These are phyloP conservation scores for Salvator merianae DNA, from an alignment of 2,113 vertebrate species.

Conservation along the genomic window DNA sequence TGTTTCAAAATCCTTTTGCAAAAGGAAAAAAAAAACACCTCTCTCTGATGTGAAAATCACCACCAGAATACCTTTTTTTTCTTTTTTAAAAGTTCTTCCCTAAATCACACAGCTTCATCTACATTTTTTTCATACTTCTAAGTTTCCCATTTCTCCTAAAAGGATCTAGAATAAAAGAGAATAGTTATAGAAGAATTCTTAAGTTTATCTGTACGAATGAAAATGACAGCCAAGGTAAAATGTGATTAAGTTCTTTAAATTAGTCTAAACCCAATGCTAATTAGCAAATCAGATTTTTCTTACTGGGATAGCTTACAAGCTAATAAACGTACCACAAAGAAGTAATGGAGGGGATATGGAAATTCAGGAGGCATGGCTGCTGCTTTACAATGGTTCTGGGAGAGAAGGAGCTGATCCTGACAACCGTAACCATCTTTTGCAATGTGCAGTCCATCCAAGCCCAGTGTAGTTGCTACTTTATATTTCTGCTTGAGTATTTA, in stretches of 20 bases:
- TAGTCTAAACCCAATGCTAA: neutral
- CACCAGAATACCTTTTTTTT: neutral
- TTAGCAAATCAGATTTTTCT: neutral
- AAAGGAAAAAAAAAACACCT: no score
- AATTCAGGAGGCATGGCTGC: neutral
- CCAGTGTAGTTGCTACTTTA: no score
- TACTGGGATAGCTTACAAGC: neutral
- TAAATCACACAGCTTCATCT: neutral
- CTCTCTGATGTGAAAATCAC: conserved; percentile 2
- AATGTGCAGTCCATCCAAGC: no score
- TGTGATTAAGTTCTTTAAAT: neutral
- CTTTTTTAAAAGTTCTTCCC: neutral
- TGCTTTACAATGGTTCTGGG: no score
- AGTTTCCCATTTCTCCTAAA: neutral
- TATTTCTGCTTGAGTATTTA: no score
- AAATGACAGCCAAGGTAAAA: conserved; percentile 22
- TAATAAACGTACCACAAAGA: neutral
- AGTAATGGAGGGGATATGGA: no score
- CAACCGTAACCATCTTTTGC: no score
- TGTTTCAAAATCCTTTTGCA: neutral
- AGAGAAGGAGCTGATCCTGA: no score
- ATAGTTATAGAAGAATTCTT: conserved; percentile 17
- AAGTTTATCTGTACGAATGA: conserved; percentile 47
- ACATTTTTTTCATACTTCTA: neutral
- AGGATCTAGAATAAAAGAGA: neutral